phyloP scores from a whole-genome alignment of 2,888 invertebrate genomes.

The Tromatobia lineatoria region DNA sequence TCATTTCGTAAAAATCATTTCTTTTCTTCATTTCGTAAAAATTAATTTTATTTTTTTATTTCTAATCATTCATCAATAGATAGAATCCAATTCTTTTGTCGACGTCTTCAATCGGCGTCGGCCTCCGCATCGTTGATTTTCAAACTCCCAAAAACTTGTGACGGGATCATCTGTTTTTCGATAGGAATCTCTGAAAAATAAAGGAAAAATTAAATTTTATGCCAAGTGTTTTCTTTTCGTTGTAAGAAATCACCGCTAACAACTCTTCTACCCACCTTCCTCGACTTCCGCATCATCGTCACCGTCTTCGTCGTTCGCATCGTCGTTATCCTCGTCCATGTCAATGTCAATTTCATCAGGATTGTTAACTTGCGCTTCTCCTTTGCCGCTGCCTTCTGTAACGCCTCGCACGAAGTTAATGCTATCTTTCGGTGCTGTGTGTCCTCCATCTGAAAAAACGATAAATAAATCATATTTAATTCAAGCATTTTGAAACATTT shows the following conservation, averaged over 20 bases:
- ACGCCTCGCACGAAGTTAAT: conserved; percentile 96
- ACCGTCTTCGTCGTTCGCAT: conserved; percentile 87
- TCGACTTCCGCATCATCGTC: conserved; percentile 86
- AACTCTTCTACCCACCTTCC: conserved; percentile 80
- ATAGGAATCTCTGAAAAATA: conserved; percentile 89
- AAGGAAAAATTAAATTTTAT: conserved; percentile 45
- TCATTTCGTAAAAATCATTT: no score
- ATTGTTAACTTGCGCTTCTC: conserved; percentile 90
- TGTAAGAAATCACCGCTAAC: neutral
- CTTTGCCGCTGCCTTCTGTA: conserved; percentile 91
- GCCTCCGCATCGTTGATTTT: conserved; percentile 84
- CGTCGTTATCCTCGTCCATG: conserved; percentile 89
- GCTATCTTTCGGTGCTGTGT: conserved; percentile 85
- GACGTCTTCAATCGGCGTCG: conserved; percentile 62
- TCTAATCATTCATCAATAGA: conserved; percentile 30
- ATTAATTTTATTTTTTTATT: conserved; percentile 52
- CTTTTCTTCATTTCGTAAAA: conserved; percentile 53
- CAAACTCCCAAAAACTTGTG: conserved; percentile 96
- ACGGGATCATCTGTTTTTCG: conserved; percentile 94
- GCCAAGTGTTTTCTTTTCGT: conserved; percentile 3
- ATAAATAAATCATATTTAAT: neutral
- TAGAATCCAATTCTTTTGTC: conserved; percentile 39
- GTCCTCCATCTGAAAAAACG: conserved; percentile 61
- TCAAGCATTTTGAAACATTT: neutral
- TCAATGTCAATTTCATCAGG: conserved; percentile 96